A percentile compares a stretch with the other conserved stretches of the same genome.
Evolutionary conservation across 2,888 invertebrate species (phyloP).

Genomic region (Agrilus biguttatus): DNA sequence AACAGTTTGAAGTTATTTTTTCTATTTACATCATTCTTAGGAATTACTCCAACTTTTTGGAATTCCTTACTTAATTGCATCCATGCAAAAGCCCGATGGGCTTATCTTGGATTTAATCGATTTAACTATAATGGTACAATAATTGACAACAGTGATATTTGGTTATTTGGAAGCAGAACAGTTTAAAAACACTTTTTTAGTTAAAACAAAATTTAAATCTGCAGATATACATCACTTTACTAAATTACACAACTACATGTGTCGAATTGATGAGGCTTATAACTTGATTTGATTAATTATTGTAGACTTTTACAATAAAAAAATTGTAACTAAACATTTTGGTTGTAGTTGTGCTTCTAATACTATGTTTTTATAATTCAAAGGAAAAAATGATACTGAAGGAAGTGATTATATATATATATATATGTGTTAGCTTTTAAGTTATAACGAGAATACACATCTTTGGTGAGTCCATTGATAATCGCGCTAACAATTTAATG

Average conservation of each 20-base stretch:
- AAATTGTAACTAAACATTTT: too few relatives aligned
- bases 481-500: too few relatives aligned
- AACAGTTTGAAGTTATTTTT: constrained; percentile 1
- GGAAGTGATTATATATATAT: constrained; percentile 99
- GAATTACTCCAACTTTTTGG: constrained; percentile 86
- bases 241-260: constrained; percentile 31
- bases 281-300: too few relatives aligned
- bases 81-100: constrained; percentile 99
- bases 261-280: too few relatives aligned
- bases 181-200: constrained; percentile 97
- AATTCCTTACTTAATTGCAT: constrained; percentile 86
- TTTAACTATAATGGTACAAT: constrained; percentile 85
- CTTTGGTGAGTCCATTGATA: too few relatives aligned
- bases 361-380: constrained; percentile 44
- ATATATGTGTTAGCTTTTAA: too few relatives aligned
- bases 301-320: too few relatives aligned
- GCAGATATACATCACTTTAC: constrained; percentile 68
- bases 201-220: constrained; percentile 66
- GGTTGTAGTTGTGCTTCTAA: too few relatives aligned
- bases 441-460: too few relatives aligned
- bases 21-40: constrained; percentile 23
- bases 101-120: constrained; percentile 67
- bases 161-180: constrained; percentile 90
- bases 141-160: constrained; percentile 97
- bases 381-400: constrained; percentile 72